Base-by-base conservation (phyloP, 2,797 vertebrate species). In the Enoplosus armatus region DNA sequence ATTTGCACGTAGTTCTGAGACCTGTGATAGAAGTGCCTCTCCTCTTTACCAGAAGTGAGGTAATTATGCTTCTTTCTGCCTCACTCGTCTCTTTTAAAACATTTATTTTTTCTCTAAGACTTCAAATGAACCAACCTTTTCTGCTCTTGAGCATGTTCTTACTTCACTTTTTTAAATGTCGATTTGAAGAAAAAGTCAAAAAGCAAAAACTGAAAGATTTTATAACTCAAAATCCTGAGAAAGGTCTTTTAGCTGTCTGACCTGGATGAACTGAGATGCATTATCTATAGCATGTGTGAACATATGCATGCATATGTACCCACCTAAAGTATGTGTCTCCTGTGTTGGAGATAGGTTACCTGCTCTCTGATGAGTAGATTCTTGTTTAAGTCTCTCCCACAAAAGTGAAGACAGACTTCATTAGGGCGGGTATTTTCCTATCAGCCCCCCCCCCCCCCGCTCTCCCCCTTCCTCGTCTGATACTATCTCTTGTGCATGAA, bases 31-130 rank as follows among this genome's bases (percentile, higher is more conserved):
- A 93, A 39, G 83, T 98, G 48, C 97, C 96, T 5, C 96, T 97
- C 1, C 90, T 98, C 70, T 95, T 99, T 75, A 99, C 97, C 82
- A 96, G 96, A 75, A 97, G 94, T 63, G 97, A 99, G 97, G 98
- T 98, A 96, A 95, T 33, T 31, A 29, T 26, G 4, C 58, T 43
- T 56, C 20, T 47, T 50, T 61, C 8, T 26, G 10, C n/a, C 24
- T 47, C 6, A 6, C 37, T 24, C 79, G 7, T n/a, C 33, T 67
- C 14, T 64, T 47, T 59, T 41, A 24, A 39, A 53, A 27, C 39
- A n/a, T 3, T 41, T 24, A 8, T 39, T 16, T 26, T 60, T 3
- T 39, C 6, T 47, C 24, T 48, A 15, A 33, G 22, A 3, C 8
- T 53, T 53, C 31, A 7, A 27, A 33, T 39, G 7, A 18, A 16